Percentiles rank a stretch among this genome's conserved stretches.
Evolutionary conservation across 2,888 invertebrate species (phyloP).

Genomic region (Latrodectus elegans): DNA sequence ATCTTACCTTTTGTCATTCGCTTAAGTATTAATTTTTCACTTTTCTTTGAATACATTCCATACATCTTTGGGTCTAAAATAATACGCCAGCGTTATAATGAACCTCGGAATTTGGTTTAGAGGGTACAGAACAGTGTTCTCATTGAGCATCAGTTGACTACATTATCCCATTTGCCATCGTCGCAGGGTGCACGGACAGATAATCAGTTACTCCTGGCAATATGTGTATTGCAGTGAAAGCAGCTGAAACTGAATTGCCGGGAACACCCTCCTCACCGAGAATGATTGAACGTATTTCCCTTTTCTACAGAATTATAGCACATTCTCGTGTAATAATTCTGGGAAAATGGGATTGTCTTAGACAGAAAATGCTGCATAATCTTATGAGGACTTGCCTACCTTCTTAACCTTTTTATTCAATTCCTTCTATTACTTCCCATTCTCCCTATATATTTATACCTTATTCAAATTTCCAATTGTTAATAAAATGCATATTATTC

Average conservation of each 20-base stretch:
- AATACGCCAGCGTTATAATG: background rate
- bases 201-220: constrained; percentile 41
- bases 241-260: constrained; percentile 52
- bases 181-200: constrained; percentile 28
- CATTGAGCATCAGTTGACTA: background rate
- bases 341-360: background rate
- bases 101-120: background rate
- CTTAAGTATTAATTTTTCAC: background rate
- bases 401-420: too few relatives aligned
- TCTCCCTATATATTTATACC: too few relatives aligned
- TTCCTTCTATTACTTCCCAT: too few relatives aligned
- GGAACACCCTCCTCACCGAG: constrained; percentile 22
- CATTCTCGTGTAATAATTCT: background rate
- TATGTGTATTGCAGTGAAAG: background rate
- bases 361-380: background rate
- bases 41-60: background rate
- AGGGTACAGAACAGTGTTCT: background rate
- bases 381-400: background rate
- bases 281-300: constrained; percentile 31
- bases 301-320: background rate
- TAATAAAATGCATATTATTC: too few relatives aligned
- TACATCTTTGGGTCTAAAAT: background rate
- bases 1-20: too few relatives aligned
- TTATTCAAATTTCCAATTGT: too few relatives aligned
- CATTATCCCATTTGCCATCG: constrained; percentile 14